A percentile compares a stretch with the other conserved stretches of the same genome.
phyloP scores from a whole-genome alignment of 2,113 vertebrate genomes.

The Hydropotes inermis region DNA sequence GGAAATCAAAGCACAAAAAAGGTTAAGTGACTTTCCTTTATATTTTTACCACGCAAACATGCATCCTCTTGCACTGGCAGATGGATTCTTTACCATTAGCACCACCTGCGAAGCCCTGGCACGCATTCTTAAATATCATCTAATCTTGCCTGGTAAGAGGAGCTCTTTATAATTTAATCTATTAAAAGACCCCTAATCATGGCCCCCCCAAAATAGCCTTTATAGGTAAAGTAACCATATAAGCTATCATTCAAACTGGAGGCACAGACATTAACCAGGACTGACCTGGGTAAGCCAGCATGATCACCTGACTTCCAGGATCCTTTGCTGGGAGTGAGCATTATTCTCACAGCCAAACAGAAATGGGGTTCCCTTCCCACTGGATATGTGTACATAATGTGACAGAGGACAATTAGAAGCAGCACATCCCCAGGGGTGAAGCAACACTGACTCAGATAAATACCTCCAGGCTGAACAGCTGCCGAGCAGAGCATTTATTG shows the following conservation, averaged over 20 bases:
- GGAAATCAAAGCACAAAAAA: not conserved
- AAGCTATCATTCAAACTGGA: not conserved
- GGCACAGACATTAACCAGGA: not conserved
- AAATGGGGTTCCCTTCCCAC: not conserved
- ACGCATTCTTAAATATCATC: not conserved
- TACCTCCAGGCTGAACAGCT: not conserved
- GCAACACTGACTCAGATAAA: conserved; percentile 4
- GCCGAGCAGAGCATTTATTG: not conserved
- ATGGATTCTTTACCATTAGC: not conserved
- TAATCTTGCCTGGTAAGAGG: not conserved
- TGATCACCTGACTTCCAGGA: not conserved
- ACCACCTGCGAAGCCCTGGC: not conserved
- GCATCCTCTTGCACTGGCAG: not conserved
- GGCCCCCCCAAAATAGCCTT: not conserved
- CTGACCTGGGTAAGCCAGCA: not conserved
- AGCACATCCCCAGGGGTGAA: not conserved
- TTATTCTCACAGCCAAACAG: not conserved
- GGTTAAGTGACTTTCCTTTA: not conserved
- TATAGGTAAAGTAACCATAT: not conserved
- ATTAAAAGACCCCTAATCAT: not conserved
- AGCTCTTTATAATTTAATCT: not conserved
- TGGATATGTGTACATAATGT: not conserved
- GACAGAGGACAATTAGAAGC: conserved; percentile 7
- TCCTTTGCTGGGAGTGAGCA: not conserved
- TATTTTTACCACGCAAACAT: not conserved